phyloP scores from a whole-genome alignment of 2,888 invertebrate species.

The Limenitis camilla region DNA sequence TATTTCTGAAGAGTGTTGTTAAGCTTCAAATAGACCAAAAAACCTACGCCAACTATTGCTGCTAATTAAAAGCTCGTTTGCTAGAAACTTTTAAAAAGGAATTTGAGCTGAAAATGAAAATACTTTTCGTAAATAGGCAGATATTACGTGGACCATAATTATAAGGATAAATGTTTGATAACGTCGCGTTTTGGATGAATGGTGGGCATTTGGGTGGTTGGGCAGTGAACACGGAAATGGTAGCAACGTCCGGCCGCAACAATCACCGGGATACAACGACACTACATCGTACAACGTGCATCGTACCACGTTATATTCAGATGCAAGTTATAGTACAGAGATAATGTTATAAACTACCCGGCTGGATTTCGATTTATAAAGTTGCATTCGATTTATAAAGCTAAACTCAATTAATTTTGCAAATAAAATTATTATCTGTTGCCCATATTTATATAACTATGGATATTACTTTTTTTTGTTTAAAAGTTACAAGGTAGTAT shows the following conservation, averaged over 20 bases:
- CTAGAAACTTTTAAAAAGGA: constrained; percentile 4
- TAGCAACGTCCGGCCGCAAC: constrained; percentile 60
- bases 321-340: too few relatives aligned
- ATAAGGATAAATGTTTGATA: constrained; percentile 38
- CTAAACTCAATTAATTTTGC: too few relatives aligned
- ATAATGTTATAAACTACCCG: too few relatives aligned
- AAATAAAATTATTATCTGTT: too few relatives aligned
- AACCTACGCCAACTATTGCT: neutral
- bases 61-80: neutral
- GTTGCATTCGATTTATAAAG: too few relatives aligned
- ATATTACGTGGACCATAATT: constrained; percentile 33
- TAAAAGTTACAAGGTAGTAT: too few relatives aligned
- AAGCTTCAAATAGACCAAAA: neutral
- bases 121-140: neutral
- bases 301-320: neutral
- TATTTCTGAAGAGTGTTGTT: too few relatives aligned
- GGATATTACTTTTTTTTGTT: too few relatives aligned
- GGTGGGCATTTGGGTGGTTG: constrained; percentile 28
- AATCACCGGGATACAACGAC: constrained; percentile 34
- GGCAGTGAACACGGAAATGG: constrained; percentile 51
- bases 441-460: too few relatives aligned
- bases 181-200: constrained; percentile 32
- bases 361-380: too few relatives aligned
- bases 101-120: neutral
- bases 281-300: neutral